These are phyloP conservation scores for Nymphalis polychloros DNA, from an alignment of 2,888 invertebrate species.

Conservation along the genomic window DNA sequence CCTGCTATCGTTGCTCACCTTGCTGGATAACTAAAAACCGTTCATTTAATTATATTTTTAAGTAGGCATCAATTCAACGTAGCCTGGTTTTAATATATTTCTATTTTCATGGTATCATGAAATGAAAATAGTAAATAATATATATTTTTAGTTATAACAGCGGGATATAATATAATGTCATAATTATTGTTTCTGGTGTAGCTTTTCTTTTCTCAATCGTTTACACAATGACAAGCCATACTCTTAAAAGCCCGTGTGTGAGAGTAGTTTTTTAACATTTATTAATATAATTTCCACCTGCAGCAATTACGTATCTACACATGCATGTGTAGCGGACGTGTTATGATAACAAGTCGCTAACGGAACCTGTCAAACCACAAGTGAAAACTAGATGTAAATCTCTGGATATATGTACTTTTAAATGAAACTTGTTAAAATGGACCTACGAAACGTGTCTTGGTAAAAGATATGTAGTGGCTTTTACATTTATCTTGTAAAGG, in stretches of 20 bases:
- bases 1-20: too few species aligned
- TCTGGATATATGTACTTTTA: slow-evolving; percentile 40
- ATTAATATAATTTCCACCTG: slow-evolving; percentile 52
- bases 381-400: slow-evolving; percentile 57
- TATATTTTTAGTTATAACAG: too few species aligned
- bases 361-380: slow-evolving; percentile 55
- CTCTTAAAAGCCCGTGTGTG: too few species aligned
- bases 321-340: slow-evolving; percentile 50
- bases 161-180: too few species aligned
- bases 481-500: slow-evolving; percentile 16
- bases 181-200: too few species aligned
- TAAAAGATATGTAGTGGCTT: slow-evolving; percentile 20
- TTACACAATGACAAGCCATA: neutral
- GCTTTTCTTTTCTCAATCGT: neutral
- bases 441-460: slow-evolving; percentile 15
- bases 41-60: neutral
- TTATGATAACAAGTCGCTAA: slow-evolving; percentile 54
- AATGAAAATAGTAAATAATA: too few species aligned
- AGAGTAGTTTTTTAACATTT: neutral
- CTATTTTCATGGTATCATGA: too few species aligned
- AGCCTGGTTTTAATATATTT: too few species aligned
- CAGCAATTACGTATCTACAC: slow-evolving; percentile 52
- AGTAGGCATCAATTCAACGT: neutral
- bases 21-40: too few species aligned
- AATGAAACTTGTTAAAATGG: slow-evolving; percentile 28